These are phyloP conservation scores for Rhagonycha lutea DNA, from an alignment of 2,888 invertebrate species.

Conservation along the genomic window DNA sequence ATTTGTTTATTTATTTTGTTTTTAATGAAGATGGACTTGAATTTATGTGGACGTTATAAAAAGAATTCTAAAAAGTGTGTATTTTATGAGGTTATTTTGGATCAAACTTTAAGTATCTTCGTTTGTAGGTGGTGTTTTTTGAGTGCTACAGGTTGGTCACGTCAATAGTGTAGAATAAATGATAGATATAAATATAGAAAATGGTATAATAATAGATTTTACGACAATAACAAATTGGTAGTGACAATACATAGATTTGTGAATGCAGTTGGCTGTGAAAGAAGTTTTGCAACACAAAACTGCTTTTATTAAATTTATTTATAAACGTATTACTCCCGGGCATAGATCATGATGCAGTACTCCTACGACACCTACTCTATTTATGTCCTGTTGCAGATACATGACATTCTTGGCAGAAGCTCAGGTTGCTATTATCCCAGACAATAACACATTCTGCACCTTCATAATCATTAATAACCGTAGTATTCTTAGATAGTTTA, in stretches of 20 bases:
- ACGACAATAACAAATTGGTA: conserved; percentile 21
- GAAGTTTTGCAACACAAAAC: conserved; percentile 28
- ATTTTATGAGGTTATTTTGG: not conserved
- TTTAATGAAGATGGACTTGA: not conserved
- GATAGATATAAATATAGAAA: conserved; percentile 8
- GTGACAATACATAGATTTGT: conserved; percentile 25
- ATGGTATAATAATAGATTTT: conserved; percentile 17
- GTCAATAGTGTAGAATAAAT: conserved; percentile 5
- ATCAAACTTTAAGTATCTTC: not conserved
- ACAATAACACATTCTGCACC: conserved; percentile 39
- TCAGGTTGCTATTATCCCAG: conserved; percentile 34
- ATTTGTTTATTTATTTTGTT: not conserved
- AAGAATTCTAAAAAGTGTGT: not conserved
- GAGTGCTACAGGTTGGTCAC: not conserved
- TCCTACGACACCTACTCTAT: conserved; percentile 38
- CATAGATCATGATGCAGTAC: conserved; percentile 36
- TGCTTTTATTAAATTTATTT: conserved; percentile 37
- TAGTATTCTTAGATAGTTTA: conserved; percentile 32
- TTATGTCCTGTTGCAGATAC: conserved; percentile 38
- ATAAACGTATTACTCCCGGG: conserved; percentile 36
- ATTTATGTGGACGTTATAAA: not conserved
- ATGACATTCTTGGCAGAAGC: conserved; percentile 39
- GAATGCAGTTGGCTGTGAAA: conserved; percentile 27
- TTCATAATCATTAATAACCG: conserved; percentile 31
- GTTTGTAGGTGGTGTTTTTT: not conserved